Evolutionary conservation across 1,140 invertebrate species (phyloP).

Genomic region (Drosophila novamexicana): DNA sequence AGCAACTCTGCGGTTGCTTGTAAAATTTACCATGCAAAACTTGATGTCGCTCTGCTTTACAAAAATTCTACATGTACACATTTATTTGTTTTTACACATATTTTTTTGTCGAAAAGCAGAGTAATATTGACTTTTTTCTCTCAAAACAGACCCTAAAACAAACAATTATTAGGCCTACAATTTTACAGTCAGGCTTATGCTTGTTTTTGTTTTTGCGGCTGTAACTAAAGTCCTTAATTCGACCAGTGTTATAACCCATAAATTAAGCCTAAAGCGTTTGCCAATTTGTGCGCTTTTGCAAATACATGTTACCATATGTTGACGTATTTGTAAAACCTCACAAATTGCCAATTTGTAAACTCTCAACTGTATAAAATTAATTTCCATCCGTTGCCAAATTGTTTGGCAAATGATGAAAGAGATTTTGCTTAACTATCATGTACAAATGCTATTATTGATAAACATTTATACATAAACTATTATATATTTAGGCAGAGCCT

Average conservation of each 20-base stretch:
- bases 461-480: constrained; percentile 22
- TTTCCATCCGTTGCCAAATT: constrained; percentile 60
- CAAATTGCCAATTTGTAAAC: constrained; percentile 53
- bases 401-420: constrained; percentile 61
- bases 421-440: constrained; percentile 72
- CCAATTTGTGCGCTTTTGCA: constrained; percentile 66
- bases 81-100: constrained; percentile 13
- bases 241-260: constrained; percentile 62
- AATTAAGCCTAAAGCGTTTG: constrained; percentile 32
- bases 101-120: constrained; percentile 25
- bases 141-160: constrained; percentile 23
- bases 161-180: constrained; percentile 14
- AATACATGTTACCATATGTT: constrained; percentile 9
- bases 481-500: constrained; percentile 74
- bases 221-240: constrained; percentile 42
- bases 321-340: constrained; percentile 34
- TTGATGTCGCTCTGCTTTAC: constrained; percentile 36
- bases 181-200: constrained; percentile 28
- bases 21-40: constrained; percentile 53
- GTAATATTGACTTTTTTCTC: constrained; percentile 43
- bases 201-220: constrained; percentile 39
- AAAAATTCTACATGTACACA: constrained; percentile 7
- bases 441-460: constrained; percentile 67
- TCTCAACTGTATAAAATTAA: constrained; percentile 49
- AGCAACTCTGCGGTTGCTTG: constrained; percentile 39